Percentiles rank a stretch among this genome's conserved stretches.
phyloP scores from a whole-genome alignment of 35 echinoderm and acorn worm species.

The Ophioderma brevispina region DNA sequence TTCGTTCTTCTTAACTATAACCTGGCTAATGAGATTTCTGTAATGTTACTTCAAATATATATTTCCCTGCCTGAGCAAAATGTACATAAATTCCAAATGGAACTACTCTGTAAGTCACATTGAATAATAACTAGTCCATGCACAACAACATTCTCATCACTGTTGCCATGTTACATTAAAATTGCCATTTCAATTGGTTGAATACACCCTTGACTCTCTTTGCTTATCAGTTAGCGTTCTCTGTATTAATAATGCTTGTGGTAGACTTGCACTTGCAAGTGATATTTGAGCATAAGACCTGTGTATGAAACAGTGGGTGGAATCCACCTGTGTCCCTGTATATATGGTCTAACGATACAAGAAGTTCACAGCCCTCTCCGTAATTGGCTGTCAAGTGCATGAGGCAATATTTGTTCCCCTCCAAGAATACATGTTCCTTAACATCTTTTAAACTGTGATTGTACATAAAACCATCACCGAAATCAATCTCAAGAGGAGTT shows the following conservation, averaged over 20 bases:
- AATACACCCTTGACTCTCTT: constrained; percentile 10
- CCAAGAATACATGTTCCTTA: constrained; percentile 81
- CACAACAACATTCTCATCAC: constrained; percentile 40
- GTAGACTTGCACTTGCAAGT: constrained; percentile 2
- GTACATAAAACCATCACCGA: constrained; percentile 75
- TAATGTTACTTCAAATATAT: constrained; percentile 33
- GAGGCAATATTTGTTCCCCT: constrained; percentile 17
- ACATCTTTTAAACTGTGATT: constrained; percentile 72
- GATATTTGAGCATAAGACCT: not conserved
- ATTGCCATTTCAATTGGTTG: constrained; percentile 4
- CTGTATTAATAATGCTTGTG: constrained; percentile 25
- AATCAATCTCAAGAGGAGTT: constrained; percentile 62
- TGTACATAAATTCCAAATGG: not conserved
- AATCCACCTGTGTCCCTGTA: constrained; percentile 58
- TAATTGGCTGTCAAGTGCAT: constrained; percentile 82
- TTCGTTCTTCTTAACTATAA: not conserved
- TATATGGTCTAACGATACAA: constrained; percentile 72
- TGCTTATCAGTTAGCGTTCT: not conserved
- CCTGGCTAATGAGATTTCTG: constrained; percentile 42
- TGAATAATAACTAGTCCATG: not conserved
- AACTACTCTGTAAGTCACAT: not conserved
- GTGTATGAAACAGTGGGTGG: not conserved
- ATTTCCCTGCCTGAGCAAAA: constrained; percentile 32
- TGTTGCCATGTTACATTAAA: constrained; percentile 9
- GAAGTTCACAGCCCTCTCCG: constrained; percentile 80